Conservation (phyloP, 2,113 vertebrate genomes). For the Puffinus mauretanicus region DNA sequence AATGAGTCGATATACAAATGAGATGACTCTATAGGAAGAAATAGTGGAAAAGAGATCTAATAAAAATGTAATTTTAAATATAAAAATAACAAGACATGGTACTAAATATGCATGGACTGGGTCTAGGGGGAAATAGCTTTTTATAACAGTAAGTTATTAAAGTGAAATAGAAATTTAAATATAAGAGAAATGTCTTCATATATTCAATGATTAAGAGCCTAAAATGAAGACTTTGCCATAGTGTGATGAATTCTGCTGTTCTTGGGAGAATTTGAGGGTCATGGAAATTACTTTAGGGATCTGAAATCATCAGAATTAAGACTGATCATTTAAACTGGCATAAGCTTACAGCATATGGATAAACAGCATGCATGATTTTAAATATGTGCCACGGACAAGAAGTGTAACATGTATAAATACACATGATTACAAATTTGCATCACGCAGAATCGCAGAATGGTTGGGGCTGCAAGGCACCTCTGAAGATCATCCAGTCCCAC, state of each 20-base stretch:
- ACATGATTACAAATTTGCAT: not conserved
- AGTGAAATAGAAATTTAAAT: not conserved
- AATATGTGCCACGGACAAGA: not conserved
- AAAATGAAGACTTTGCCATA: not conserved
- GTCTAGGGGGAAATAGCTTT: not conserved
- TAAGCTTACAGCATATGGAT: not conserved
- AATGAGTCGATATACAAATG: not conserved
- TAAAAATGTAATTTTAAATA: not conserved
- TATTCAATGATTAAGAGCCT: not conserved
- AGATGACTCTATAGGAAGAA: not conserved
- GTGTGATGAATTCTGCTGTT: not conserved
- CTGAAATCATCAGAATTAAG: not conserved
- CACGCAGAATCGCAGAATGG: not conserved
- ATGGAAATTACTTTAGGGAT: not conserved
- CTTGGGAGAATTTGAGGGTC: not conserved
- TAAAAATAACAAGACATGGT: not conserved
- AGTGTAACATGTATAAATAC: not conserved
- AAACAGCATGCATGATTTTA: not conserved
- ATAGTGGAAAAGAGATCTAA: not conserved
- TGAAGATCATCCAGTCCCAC: not conserved
- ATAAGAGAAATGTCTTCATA: not conserved
- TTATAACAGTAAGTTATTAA: not conserved
- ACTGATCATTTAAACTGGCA: not conserved
- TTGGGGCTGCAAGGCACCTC: not conserved
- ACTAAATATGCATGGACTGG: not conserved